phyloP scores from a whole-genome alignment of 1,140 invertebrate species.

The Pseudomyrmex sp. region DNA sequence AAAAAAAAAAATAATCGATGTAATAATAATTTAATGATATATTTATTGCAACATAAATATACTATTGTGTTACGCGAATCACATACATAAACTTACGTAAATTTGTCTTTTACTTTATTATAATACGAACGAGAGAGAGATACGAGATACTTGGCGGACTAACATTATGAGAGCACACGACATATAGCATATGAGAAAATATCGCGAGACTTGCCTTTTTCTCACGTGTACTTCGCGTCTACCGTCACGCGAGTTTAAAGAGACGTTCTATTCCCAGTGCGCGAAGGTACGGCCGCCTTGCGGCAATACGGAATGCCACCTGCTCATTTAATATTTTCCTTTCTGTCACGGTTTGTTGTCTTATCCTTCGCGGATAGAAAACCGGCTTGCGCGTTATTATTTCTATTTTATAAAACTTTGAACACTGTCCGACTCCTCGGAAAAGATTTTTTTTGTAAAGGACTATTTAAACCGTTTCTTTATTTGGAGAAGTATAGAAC shows the following conservation, averaged over 20 bases:
- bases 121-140: neutral
- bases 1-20: neutral
- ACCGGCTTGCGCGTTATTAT: neutral
- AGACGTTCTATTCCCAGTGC: conserved; percentile 69
- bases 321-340: conserved; percentile 57
- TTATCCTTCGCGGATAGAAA: conserved; percentile 4
- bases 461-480: no score
- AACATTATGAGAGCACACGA: conserved; percentile 43
- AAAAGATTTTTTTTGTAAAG: neutral
- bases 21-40: neutral
- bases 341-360: conserved; percentile 5
- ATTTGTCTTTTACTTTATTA: conserved; percentile 5
- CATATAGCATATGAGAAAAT: conserved; percentile 60
- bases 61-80: neutral
- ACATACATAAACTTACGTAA: neutral
- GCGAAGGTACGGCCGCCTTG: conserved; percentile 34
- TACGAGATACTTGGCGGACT: neutral
- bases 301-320: conserved; percentile 35
- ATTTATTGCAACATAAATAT: neutral
- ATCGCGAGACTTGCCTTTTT: conserved; percentile 66
- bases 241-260: conserved; percentile 70
- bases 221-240: conserved; percentile 64
- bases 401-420: neutral
- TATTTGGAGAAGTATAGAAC: no score
- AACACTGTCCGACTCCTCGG: neutral